Evolutionary conservation across 2,113 vertebrate species (phyloP), one percentile per base, ranked within the genome.

Genomic region (Calyptomena viridis): DNA sequence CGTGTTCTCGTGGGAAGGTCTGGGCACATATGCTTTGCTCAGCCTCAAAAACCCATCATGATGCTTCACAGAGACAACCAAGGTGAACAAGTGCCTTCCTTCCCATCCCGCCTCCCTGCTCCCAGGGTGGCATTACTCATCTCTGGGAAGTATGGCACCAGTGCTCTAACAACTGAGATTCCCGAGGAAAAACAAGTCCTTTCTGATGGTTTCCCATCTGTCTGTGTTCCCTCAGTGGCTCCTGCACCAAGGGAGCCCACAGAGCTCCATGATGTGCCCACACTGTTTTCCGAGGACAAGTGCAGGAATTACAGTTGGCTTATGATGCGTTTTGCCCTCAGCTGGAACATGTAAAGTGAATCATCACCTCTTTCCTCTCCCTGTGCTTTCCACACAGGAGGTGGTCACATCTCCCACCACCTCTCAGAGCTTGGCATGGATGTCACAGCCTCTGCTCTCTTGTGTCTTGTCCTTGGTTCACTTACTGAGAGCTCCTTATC

Each of bases 121-220:
- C 47, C 37, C 11, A 1, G 71, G n/a, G 37, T 56, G 75, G 2
- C 53, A 87, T 85, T 94, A 73, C 55, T 87, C 81, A 67, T 73
- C 62, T 23, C 62, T 64, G 71, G 81, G 20, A 84, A 58, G 82
- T 56, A 71, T 74, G 75, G 46, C 63, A 59, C 58, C 49, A 8
- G 13, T 27, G 66, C 37, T 82, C 14, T 42, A 49, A 44, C 55
- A 53, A 11, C 60, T 8, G 44, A 86, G 55, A 31, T 47, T 64
- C 56, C 82, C n/a, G 44, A 58, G 46, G 85, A 76, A 83, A 46
- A 86, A 35, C 52, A 80, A n/a, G 20, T 80, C 20, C 9, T 84
- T 30, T 88, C 66, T 52, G 39, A 12, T 87, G 83, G 40, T 22
- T 90, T 95, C 89, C 90, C 90, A 92, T 92, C 94, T 95, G 93